These are phyloP conservation scores for Tenebrosternarchus preto DNA, from an alignment of 2,113 vertebrate genomes.

Conservation along the genomic window DNA sequence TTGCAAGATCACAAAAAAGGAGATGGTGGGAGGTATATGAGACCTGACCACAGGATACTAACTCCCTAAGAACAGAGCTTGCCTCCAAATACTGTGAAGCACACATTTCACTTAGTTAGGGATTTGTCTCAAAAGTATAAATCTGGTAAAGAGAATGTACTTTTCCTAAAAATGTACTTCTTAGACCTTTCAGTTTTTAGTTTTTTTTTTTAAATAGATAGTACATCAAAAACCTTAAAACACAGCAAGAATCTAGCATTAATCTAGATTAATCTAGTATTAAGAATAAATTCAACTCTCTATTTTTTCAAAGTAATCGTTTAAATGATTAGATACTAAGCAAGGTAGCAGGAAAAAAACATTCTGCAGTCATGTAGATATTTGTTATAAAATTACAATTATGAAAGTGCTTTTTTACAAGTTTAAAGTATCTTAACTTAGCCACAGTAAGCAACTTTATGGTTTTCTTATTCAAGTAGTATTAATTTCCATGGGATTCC, in stretches of 20 bases:
- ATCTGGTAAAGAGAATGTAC: constrained; percentile 43
- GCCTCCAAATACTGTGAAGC: constrained; percentile 61
- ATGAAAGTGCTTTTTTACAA: too few species aligned
- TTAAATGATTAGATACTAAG: too few species aligned
- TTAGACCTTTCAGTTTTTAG: too few species aligned
- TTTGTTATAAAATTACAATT: too few species aligned
- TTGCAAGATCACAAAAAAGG: constrained; percentile 22
- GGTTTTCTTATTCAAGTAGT: not conserved
- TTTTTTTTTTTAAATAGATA: not conserved
- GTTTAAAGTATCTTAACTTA: not conserved
- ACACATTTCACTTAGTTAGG: constrained; percentile 71
- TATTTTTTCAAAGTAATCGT: too few species aligned
- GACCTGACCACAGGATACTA: constrained; percentile 27
- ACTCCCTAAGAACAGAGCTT: constrained; percentile 61
- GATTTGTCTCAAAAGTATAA: constrained; percentile 51
- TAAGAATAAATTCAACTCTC: too few species aligned
- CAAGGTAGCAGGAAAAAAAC: too few species aligned
- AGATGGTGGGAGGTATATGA: constrained; percentile 42
- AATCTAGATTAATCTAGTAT: too few species aligned
- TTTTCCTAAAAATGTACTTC: not conserved
- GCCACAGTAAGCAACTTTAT: not conserved
- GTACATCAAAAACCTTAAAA: too few species aligned
- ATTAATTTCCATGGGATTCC: not conserved
- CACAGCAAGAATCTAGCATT: too few species aligned
- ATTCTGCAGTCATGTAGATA: too few species aligned